phyloP scores from a whole-genome alignment of 1,140 invertebrate species.

The Drosophila pachea region DNA sequence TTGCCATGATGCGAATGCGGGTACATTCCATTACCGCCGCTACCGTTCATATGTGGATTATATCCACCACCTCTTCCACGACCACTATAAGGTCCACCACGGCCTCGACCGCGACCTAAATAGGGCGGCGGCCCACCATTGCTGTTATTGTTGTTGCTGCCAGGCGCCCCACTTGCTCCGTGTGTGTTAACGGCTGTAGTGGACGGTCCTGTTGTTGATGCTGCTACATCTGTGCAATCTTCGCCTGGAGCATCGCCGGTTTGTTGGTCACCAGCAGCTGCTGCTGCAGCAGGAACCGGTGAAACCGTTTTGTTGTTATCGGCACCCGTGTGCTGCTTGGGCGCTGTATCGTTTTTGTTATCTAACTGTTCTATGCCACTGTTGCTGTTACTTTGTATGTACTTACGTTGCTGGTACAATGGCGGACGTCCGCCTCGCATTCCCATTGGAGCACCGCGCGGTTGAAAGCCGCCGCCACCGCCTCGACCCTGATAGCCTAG shows the following conservation, averaged over 20 bases:
- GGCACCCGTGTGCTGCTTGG: conserved; percentile 75
- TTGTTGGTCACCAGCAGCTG: conserved; percentile 32
- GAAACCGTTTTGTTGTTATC: conserved; percentile 77
- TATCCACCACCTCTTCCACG: conserved; percentile 72
- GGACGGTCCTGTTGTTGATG: conserved; percentile 30
- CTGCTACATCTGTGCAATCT: conserved; percentile 43
- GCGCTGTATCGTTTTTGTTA: conserved; percentile 49
- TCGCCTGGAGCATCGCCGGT: conserved; percentile 31
- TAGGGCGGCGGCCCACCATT: conserved; percentile 57
- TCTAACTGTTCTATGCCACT: background rate
- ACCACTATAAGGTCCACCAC: conserved; percentile 65
- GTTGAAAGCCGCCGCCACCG: conserved; percentile 69
- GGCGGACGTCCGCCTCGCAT: conserved; percentile 74
- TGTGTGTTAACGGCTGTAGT: conserved; percentile 42
- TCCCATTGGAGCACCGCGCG: conserved; percentile 72
- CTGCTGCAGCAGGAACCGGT: conserved; percentile 62
- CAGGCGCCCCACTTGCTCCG: conserved; percentile 24
- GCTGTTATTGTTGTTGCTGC: conserved; percentile 47
- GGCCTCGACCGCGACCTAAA: conserved; percentile 64
- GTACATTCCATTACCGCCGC: conserved; percentile 61
- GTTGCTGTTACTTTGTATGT: background rate
- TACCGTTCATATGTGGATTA: conserved; percentile 71
- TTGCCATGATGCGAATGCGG: conserved; percentile 55
- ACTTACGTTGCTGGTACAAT: conserved; percentile 73
- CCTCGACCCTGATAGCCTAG: conserved; percentile 65